Conservation (phyloP, 1,140 invertebrate species). For the Trialeurodes vaporariorum region DNA sequence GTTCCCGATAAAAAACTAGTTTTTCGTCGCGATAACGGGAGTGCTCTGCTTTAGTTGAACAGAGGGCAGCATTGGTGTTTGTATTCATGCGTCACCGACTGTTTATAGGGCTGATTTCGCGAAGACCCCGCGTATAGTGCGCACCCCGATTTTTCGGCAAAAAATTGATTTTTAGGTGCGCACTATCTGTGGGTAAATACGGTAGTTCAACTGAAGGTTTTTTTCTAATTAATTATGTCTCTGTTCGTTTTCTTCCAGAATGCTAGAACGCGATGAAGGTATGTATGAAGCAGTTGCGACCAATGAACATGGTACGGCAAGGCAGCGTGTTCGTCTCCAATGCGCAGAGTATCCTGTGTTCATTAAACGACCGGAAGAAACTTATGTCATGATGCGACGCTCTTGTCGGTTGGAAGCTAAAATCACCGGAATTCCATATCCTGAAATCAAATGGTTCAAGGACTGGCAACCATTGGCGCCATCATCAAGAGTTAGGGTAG, state of each 20-base stretch:
- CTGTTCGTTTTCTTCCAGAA: conserved; percentile 39
- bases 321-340: conserved; percentile 69
- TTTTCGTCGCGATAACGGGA: no score
- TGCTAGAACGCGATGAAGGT: conserved; percentile 83
- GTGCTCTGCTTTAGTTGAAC: no score
- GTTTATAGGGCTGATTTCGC: no score
- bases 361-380: conserved; percentile 71
- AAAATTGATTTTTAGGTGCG: no score
- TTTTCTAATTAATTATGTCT: background rate
- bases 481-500: conserved; percentile 34
- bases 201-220: no score
- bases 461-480: conserved; percentile 83
- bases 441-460: conserved; percentile 95
- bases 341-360: conserved; percentile 88
- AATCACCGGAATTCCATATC: conserved; percentile 79
- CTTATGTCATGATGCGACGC: conserved; percentile 57
- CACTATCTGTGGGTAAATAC: no score
- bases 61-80: no score
- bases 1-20: no score
- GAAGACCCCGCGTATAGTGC: no score
- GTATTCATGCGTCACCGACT: no score
- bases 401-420: conserved; percentile 67
- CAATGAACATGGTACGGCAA: conserved; percentile 83
- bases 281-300: conserved; percentile 83
- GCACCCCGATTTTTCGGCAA: no score